A percentile compares a stretch with the other conserved stretches of the same genome.
Conservation (phyloP, 2,888 invertebrate species). For the Odontocerum albicorne region DNA sequence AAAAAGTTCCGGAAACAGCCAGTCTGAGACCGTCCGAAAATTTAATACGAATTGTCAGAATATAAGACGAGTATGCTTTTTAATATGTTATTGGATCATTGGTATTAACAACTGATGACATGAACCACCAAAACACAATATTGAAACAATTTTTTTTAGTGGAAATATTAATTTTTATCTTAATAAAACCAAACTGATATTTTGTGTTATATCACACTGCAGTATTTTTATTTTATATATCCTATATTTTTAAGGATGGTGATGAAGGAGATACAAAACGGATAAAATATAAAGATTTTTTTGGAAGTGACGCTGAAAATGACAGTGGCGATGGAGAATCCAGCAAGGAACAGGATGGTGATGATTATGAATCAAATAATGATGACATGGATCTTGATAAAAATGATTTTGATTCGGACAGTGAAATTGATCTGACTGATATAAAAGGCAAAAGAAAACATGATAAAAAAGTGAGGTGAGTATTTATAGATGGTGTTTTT, state of each 20-base stretch:
- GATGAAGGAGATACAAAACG: constrained; percentile 52
- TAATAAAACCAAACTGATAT: constrained; percentile 17
- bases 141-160: too few species aligned
- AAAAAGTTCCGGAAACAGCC: too few species aligned
- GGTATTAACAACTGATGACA: too few species aligned
- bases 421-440: constrained; percentile 39
- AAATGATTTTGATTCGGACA: constrained; percentile 38
- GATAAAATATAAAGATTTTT: constrained; percentile 70
- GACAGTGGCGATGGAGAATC: constrained; percentile 34
- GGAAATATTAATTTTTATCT: constrained; percentile 29
- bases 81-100: too few species aligned
- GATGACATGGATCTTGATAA: constrained; percentile 41
- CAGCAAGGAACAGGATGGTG: constrained; percentile 42
- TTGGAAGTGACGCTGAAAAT: constrained; percentile 44
- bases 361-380: constrained; percentile 45
- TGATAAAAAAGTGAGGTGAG: constrained; percentile 31
- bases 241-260: constrained; percentile 40
- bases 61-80: too few species aligned
- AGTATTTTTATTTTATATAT: constrained; percentile 1
- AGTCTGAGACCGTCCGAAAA: too few species aligned
- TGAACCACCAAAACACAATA: too few species aligned
- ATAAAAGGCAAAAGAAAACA: constrained; percentile 30
- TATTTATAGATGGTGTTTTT: constrained; percentile 4
- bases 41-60: too few species aligned
- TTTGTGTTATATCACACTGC: constrained; percentile 22